These are phyloP conservation scores for Neodon shergylaensis DNA, from an alignment of 2,113 vertebrate species.

Conservation along the genomic window DNA sequence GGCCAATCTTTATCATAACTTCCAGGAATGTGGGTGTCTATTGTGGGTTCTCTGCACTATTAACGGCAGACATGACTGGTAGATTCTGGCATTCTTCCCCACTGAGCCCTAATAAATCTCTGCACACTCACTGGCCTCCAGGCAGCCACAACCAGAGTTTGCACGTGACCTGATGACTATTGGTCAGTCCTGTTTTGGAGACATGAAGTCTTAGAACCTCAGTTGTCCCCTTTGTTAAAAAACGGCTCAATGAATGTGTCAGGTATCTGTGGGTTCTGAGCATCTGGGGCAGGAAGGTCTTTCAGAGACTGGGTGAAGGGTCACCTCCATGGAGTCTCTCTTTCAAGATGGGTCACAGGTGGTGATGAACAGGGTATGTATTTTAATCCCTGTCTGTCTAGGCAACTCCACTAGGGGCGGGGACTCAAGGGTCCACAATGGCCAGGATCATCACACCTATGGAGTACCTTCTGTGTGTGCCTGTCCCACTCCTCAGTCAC, in stretches of 20 bases:
- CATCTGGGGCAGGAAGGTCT: background rate
- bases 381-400: background rate
- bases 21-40: no score
- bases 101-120: background rate
- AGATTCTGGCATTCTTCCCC: background rate
- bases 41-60: background rate
- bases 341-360: background rate
- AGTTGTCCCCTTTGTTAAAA: constrained; percentile 27
- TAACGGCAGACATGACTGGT: background rate
- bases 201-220: background rate
- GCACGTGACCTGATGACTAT: background rate
- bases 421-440: background rate
- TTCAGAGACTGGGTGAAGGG: background rate
- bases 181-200: background rate
- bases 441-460: background rate
- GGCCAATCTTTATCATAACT: background rate
- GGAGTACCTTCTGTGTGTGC: background rate
- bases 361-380: background rate
- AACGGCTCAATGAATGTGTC: background rate
- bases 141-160: background rate
- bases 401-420: background rate
- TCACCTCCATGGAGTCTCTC: background rate
- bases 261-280: background rate
- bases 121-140: background rate
- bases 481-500: background rate